These are phyloP conservation scores for Amphimallon solstitiale DNA, from an alignment of 2,888 invertebrate species.

Conservation along the genomic window DNA sequence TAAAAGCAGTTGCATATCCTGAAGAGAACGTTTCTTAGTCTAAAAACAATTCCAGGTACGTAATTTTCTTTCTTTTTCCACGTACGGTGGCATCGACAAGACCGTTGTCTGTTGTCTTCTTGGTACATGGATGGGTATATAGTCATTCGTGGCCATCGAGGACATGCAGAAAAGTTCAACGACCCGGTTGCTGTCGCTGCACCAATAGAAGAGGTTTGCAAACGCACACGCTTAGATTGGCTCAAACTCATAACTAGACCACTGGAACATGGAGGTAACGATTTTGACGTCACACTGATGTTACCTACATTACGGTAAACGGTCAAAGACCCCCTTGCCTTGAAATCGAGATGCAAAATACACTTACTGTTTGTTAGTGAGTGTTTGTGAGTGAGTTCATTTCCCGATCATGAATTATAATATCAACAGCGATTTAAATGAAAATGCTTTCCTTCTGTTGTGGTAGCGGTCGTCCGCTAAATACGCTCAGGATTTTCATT, in stretches of 20 bases:
- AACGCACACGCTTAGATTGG: constrained; percentile 38
- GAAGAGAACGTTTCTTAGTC: background rate
- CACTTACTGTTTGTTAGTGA: constrained; percentile 14
- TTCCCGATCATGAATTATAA: constrained; percentile 2
- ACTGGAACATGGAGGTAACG: constrained; percentile 63
- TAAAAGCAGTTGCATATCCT: background rate
- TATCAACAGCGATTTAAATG: too few species aligned
- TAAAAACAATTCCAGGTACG: background rate
- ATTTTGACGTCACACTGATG: constrained; percentile 61
- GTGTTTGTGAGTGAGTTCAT: constrained; percentile 10
- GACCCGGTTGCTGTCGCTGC: constrained; percentile 40
- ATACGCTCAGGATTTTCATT: too few species aligned
- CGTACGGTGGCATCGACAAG: constrained; percentile 1
- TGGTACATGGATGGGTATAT: background rate
- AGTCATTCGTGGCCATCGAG: constrained; percentile 40
- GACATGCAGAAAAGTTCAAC: constrained; percentile 46
- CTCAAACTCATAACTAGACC: constrained; percentile 56
- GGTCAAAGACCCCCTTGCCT: constrained; percentile 55
- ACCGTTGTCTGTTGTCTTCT: background rate
- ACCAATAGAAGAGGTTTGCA: constrained; percentile 37
- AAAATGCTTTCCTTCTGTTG: too few species aligned
- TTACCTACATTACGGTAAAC: constrained; percentile 60
- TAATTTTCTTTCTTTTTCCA: constrained; percentile 27
- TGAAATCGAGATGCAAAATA: constrained; percentile 46
- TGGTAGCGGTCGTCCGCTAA: too few species aligned